A percentile compares a stretch with the other conserved stretches of the same genome.
Conservation (phyloP, 64 coral and sea anemone genomes). For the Stichodactyla helianthus region DNA sequence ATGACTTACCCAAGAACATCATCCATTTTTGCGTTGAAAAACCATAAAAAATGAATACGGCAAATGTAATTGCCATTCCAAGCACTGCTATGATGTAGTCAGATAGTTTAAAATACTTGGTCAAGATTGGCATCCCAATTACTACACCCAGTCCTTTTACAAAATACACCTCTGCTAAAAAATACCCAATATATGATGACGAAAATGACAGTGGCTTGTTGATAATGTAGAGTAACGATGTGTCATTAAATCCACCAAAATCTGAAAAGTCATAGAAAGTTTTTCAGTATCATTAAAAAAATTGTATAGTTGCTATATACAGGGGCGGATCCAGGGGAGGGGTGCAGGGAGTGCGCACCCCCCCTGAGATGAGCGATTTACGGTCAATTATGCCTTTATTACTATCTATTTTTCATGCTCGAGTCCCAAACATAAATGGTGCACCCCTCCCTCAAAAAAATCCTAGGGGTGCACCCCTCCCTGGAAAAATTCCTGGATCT, state of each 20-base stretch:
- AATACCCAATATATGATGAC: constrained; percentile 71
- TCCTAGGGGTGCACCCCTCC: too few species aligned
- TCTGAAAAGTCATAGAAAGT: constrained; percentile 33
- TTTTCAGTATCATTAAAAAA: not conserved
- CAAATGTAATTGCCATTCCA: constrained; percentile 43
- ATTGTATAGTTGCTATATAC: too few species aligned
- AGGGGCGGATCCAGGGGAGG: too few species aligned
- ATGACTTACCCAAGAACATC: constrained; percentile 89
- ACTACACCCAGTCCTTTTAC: constrained; percentile 71
- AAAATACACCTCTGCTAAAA: constrained; percentile 49
- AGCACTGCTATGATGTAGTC: constrained; percentile 73
- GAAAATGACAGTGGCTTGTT: constrained; percentile 65
- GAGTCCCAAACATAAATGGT: too few species aligned
- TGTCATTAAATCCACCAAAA: constrained; percentile 92
- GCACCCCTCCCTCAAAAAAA: too few species aligned
- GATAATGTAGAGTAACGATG: constrained; percentile 59
- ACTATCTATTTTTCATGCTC: too few species aligned
- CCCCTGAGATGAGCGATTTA: too few species aligned
- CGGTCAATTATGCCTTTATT: too few species aligned
- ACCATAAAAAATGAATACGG: constrained; percentile 62
- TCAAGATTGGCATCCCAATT: constrained; percentile 69
- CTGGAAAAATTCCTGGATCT: too few species aligned
- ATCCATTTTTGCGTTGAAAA: constrained; percentile 64
- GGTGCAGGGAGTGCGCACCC: too few species aligned
- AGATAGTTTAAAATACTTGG: constrained; percentile 46